Evolutionary conservation across 2,113 vertebrate genomes (phyloP).

Genomic region (Camelus dromedarius): DNA sequence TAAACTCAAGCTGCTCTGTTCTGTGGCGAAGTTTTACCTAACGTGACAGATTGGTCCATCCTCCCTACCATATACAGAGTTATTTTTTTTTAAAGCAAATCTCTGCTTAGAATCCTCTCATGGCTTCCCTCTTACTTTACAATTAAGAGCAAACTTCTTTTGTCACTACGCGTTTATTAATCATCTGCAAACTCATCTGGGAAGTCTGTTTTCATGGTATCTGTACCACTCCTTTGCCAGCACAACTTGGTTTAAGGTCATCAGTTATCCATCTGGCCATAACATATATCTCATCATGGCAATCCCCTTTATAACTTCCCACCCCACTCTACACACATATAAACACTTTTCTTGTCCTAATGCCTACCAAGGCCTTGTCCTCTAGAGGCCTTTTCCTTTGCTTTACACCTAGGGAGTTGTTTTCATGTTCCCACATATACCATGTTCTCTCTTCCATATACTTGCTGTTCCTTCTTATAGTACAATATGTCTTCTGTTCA

Average conservation of each 20-base stretch:
- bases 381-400: slow-evolving; percentile 17
- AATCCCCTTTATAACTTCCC: background rate
- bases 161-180: background rate
- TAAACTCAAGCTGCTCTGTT: background rate
- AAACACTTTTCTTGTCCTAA: background rate
- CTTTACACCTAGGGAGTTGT: background rate
- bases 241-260: background rate
- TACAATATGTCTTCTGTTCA: background rate
- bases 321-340: background rate
- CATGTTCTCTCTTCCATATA: background rate
- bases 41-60: background rate
- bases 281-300: background rate
- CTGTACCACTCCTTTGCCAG: background rate
- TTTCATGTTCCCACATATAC: background rate
- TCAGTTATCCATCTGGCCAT: background rate
- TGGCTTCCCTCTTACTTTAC: background rate
- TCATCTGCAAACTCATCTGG: background rate
- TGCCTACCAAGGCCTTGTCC: background rate
- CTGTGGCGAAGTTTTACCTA: background rate
- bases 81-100: slow-evolving; percentile 32
- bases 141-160: background rate
- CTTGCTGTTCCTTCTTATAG: background rate
- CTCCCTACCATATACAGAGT: background rate
- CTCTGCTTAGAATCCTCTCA: background rate
- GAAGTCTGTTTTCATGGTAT: background rate